Conservation (phyloP, 2,113 vertebrate species). For the Prinia subflava region DNA sequence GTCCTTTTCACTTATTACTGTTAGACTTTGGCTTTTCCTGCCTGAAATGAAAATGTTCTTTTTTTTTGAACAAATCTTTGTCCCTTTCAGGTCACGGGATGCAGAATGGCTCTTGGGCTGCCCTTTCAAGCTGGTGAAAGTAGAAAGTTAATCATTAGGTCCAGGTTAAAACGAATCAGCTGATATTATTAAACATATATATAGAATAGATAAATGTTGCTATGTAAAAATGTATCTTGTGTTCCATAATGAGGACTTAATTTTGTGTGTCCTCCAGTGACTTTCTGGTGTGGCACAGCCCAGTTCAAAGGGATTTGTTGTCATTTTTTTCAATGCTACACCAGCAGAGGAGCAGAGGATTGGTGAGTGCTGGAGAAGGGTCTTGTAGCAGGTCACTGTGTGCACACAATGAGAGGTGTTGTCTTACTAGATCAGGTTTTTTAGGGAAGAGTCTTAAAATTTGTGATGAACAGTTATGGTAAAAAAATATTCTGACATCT, state of each 20-base stretch:
- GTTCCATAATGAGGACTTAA: background rate
- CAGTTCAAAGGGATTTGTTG: background rate
- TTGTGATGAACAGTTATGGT: background rate
- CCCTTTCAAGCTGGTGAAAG: background rate
- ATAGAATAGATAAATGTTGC: background rate
- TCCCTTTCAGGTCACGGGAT: background rate
- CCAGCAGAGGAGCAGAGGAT: background rate
- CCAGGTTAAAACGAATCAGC: background rate
- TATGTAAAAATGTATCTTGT: background rate
- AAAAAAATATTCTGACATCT: background rate
- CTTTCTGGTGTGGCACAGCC: background rate
- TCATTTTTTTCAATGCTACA: background rate
- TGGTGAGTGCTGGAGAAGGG: background rate
- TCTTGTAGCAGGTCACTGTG: background rate
- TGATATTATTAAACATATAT: background rate
- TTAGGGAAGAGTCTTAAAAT: background rate
- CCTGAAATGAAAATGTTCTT: background rate
- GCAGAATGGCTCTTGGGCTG: background rate
- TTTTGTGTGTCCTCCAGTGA: background rate
- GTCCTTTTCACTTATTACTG: background rate
- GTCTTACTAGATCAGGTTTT: background rate
- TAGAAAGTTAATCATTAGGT: background rate
- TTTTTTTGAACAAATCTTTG: background rate
- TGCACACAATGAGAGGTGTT: rapidly evolving
- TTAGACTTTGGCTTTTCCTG: background rate